phyloP scores from a whole-genome alignment of 1,140 invertebrate genomes.

The Harpegnathos saltator region DNA sequence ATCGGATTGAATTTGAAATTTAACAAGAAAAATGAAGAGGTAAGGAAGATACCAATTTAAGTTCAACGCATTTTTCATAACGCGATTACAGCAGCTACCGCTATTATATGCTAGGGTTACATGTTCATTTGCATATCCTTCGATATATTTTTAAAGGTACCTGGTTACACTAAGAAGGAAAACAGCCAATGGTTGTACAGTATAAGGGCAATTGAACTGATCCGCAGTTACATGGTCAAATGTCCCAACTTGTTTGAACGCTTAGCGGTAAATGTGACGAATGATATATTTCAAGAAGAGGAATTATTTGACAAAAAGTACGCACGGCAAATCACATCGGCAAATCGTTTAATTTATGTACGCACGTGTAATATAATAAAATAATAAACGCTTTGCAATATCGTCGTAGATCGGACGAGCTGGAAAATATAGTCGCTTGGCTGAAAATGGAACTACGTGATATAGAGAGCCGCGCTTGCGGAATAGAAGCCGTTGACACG shows the following conservation, averaged over 20 bases:
- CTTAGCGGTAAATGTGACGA: conserved; percentile 83
- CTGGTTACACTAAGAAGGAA: conserved; percentile 92
- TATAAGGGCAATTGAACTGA: conserved; percentile 89
- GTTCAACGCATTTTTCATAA: too few species aligned
- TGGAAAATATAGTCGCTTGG: conserved; percentile 89
- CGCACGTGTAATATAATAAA: background rate
- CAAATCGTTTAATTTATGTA: conserved; percentile 42
- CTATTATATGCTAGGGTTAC: too few species aligned
- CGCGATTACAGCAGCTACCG: background rate
- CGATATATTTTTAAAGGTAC: conserved; percentile 86
- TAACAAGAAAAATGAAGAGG: conserved; percentile 91
- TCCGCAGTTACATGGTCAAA: conserved; percentile 89
- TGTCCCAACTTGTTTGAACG: conserved; percentile 92
- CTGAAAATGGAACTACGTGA: conserved; percentile 89
- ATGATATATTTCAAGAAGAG: conserved; percentile 88
- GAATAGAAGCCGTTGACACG: conserved; percentile 89
- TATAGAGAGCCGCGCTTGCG: conserved; percentile 88
- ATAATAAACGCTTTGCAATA: conserved; percentile 19
- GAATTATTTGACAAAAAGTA: conserved; percentile 89
- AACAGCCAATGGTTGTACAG: conserved; percentile 94
- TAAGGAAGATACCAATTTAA: conserved; percentile 74
- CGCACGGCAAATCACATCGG: conserved; percentile 45
- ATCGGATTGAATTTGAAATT: conserved; percentile 97
- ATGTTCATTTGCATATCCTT: background rate
- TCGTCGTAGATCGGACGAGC: conserved; percentile 76